phyloP scores from a whole-genome alignment of 2,888 invertebrate genomes.

The Apodemia hepburni region DNA sequence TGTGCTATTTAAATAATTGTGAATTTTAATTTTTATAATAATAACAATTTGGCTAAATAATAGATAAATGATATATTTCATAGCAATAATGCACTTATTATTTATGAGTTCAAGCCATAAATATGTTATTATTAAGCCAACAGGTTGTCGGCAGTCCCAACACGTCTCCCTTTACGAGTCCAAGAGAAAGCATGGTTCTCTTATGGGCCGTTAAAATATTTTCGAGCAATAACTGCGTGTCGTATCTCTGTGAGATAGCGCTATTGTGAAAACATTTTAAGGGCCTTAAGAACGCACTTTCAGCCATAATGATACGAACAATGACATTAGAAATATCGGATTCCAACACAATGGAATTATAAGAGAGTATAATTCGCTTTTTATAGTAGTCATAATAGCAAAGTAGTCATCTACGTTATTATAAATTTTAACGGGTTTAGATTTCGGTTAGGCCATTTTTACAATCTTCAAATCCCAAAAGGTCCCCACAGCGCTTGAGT shows the following conservation, averaged over 20 bases:
- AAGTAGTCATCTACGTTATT: too few species aligned
- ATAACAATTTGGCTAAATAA: too few species aligned
- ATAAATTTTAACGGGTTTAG: too few species aligned
- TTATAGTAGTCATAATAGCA: too few species aligned
- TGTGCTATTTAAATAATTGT: too few species aligned
- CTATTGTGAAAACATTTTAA: not conserved
- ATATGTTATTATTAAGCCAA: not conserved
- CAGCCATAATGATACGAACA: not conserved
- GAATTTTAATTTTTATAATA: too few species aligned
- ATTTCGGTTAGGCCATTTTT: too few species aligned
- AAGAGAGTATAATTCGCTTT: not conserved
- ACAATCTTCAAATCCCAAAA: too few species aligned
- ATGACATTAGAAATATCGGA: not conserved
- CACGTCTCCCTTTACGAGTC: conserved; percentile 3
- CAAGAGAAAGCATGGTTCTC: conserved; percentile 2
- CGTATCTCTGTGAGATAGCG: not conserved
- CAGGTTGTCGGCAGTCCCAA: conserved; percentile 6
- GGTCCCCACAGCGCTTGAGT: too few species aligned
- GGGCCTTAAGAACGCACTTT: not conserved
- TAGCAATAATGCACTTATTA: too few species aligned
- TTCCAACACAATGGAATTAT: not conserved
- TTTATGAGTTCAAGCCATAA: not conserved
- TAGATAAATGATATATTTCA: too few species aligned
- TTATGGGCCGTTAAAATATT: conserved; percentile 14
- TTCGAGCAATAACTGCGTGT: conserved; percentile 9